These are phyloP conservation scores for Agelaius tricolor DNA, from an alignment of 2,113 vertebrate genomes.

Conservation along the genomic window DNA sequence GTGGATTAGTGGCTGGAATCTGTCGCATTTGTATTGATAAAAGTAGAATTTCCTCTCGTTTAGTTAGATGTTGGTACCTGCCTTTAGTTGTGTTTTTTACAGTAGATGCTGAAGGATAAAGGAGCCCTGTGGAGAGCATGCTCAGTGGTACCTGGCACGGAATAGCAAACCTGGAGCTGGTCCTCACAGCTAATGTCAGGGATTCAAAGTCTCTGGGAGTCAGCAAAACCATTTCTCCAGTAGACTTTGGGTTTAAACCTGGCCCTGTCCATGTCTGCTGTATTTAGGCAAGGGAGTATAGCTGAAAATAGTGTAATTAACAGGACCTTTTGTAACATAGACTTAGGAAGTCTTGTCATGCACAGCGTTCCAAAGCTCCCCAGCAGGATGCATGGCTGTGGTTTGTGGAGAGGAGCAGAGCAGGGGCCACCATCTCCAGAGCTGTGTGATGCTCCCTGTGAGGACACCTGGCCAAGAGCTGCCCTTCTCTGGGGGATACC, in stretches of 20 bases:
- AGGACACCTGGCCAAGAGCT: background rate
- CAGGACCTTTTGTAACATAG: background rate
- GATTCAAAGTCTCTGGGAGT: background rate
- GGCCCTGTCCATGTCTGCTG: fast-evolving
- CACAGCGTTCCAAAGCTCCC: background rate
- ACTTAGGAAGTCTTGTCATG: background rate
- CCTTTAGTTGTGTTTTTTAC: background rate
- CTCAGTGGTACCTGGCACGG: background rate
- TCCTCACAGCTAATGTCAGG: background rate
- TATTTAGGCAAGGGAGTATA: background rate
- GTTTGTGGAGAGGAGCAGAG: background rate
- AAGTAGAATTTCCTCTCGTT: background rate
- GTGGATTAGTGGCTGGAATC: background rate
- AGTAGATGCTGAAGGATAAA: background rate
- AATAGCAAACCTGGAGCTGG: background rate
- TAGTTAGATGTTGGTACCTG: background rate
- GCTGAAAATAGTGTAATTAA: background rate
- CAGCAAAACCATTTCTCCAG: background rate
- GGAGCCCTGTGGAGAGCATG: background rate
- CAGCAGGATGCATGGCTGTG: background rate
- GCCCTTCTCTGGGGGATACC: background rate
- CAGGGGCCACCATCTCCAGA: fast-evolving
- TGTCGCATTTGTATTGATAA: background rate
- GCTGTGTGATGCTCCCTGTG: background rate
- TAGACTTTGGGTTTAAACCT: background rate